A percentile compares a stretch with the other conserved stretches of the same genome.
These are phyloP conservation scores for Lydus trimaculatus DNA, from an alignment of 2,888 invertebrate species.

Conservation along the genomic window DNA sequence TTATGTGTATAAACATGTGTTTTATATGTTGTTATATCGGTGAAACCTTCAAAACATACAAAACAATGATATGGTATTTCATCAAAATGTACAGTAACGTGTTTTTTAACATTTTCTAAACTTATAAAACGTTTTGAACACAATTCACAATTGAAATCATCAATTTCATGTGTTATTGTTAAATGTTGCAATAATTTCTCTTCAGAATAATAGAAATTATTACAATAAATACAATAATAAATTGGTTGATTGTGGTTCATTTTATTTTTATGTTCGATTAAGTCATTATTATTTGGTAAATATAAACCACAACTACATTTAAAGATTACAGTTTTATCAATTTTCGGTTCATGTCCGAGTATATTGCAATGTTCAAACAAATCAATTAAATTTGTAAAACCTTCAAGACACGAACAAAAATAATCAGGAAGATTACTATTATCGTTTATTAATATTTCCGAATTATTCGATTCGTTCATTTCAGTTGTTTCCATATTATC, in stretches of 20 bases:
- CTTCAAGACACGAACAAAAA: not conserved
- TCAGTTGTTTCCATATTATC: no score
- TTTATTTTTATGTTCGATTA: not conserved
- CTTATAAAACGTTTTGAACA: not conserved
- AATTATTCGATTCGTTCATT: no score
- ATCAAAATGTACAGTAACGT: not conserved
- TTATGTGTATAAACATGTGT: not conserved
- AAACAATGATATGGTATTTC: not conserved
- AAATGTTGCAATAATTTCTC: not conserved
- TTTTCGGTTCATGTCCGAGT: not conserved
- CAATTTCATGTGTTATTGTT: not conserved
- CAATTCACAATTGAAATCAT: not conserved
- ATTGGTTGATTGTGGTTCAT: not conserved
- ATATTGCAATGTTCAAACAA: not conserved
- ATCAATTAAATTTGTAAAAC: not conserved
- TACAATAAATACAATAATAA: not conserved
- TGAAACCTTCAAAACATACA: not conserved
- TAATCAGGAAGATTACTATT: not conserved
- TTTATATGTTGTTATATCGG: not conserved
- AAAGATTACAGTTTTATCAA: not conserved
- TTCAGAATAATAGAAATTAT: not conserved
- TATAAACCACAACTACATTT: no score
- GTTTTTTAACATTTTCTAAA: not conserved
- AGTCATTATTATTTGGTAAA: no score
- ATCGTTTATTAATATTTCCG: not conserved